Percentiles rank a stretch among this genome's conserved stretches.
Conservation (phyloP, 1,140 invertebrate genomes). For the Chironomus tepperi region DNA sequence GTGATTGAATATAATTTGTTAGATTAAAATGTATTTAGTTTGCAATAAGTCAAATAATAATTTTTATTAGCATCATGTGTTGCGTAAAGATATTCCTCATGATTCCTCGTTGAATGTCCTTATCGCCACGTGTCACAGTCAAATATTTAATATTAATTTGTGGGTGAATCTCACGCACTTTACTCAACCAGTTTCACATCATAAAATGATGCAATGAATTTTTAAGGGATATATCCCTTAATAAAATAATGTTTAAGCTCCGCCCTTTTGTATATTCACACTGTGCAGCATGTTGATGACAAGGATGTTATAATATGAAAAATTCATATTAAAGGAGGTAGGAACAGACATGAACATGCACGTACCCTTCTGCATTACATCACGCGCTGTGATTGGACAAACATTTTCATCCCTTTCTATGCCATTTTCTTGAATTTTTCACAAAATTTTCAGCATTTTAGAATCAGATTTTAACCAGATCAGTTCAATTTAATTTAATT, state of each 20-base stretch:
- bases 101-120: background rate
- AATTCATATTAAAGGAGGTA: too few species aligned
- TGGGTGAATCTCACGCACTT: background rate
- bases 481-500: background rate
- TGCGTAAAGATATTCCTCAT: background rate
- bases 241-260: background rate
- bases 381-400: background rate
- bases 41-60: background rate
- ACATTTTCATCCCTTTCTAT: background rate
- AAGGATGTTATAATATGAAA: too few species aligned
- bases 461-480: background rate
- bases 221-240: background rate
- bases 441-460: background rate
- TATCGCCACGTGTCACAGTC: background rate
- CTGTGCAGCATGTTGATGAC: too few species aligned
- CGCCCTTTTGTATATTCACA: background rate
- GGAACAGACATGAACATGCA: too few species aligned
- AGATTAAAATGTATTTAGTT: constrained; percentile 2
- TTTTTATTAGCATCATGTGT: background rate
- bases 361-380: too few species aligned
- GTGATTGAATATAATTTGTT: constrained; percentile 18
- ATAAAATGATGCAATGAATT: background rate
- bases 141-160: constrained; percentile 24
- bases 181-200: too few species aligned
- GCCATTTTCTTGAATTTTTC: background rate